phyloP scores from a whole-genome alignment of 2,797 vertebrate species.

The Eulemur coronatus region DNA sequence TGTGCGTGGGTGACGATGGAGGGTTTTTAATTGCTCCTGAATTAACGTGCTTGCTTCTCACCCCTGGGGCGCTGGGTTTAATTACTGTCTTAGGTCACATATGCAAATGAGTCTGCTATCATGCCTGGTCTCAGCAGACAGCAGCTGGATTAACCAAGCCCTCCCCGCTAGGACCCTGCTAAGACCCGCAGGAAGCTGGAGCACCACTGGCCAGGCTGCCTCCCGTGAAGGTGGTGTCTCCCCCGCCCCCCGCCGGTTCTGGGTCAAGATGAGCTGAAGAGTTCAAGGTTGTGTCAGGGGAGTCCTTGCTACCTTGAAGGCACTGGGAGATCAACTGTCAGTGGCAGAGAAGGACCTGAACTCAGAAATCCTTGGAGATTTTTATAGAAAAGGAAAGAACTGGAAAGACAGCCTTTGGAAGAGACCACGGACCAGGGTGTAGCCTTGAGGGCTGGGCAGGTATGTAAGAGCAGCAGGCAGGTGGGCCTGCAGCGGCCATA shows the following conservation, averaged over 20 bases:
- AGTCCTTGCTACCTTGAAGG: neutral
- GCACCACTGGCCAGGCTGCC: neutral
- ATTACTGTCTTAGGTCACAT: slow-evolving; percentile 68
- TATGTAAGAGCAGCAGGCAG: neutral
- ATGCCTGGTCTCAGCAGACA: neutral
- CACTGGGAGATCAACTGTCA: neutral
- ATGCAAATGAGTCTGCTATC: slow-evolving; percentile 53
- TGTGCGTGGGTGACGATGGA: neutral
- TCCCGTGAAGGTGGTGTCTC: neutral
- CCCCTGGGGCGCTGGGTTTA: slow-evolving; percentile 61
- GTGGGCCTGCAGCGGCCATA: rapidly evolving
- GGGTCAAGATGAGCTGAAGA: neutral
- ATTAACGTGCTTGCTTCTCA: slow-evolving; percentile 62
- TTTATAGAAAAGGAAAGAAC: neutral
- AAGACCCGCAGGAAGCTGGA: neutral
- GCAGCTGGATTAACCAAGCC: neutral
- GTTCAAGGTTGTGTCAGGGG: neutral
- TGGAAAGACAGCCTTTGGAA: no score
- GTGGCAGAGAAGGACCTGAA: neutral
- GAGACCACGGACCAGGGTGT: rapidly evolving
- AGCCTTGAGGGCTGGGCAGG: no score
- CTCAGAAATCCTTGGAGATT: neutral
- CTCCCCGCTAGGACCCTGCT: no score
- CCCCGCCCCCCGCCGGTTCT: neutral
- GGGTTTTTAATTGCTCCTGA: slow-evolving; percentile 68